Percentiles rank a stretch among this genome's conserved stretches.
Evolutionary conservation across 2,797 vertebrate genomes (phyloP).

Genomic region (Rhinella marina): DNA sequence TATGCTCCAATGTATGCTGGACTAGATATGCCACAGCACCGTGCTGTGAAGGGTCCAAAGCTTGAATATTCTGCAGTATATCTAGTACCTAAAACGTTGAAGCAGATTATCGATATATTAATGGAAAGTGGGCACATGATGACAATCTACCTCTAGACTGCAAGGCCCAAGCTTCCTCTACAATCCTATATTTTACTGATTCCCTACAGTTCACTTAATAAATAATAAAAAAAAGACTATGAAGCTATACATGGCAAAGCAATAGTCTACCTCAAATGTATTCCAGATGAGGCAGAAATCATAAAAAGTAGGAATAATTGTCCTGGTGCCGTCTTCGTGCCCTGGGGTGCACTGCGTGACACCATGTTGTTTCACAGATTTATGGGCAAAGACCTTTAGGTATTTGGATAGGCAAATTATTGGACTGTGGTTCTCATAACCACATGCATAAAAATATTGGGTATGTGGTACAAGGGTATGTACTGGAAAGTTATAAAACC

Average conservation of each 20-base stretch:
- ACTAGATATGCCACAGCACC: conserved; percentile 94
- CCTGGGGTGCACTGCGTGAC: too few relatives aligned
- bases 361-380: neutral
- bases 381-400: neutral
- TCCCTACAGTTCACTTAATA: too few relatives aligned
- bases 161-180: neutral
- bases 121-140: neutral
- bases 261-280: neutral
- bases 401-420: neutral
- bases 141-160: neutral
- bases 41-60: conserved; percentile 93
- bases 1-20: conserved; percentile 96
- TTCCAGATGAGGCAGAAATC: too few relatives aligned
- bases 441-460: neutral
- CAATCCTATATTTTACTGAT: too few relatives aligned
- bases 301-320: too few relatives aligned
- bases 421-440: neutral
- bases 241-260: too few relatives aligned
- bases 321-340: neutral
- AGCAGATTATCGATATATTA: conserved; percentile 7
- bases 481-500: neutral
- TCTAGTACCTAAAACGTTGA: conserved; percentile 86
- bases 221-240: too few relatives aligned
- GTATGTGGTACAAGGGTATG: neutral
- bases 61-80: conserved; percentile 97